Evolutionary conservation across 2,797 vertebrate genomes (phyloP), one percentile per base, ranked within the genome.

Genomic region (Rhinatrema bivittatum): DNA sequence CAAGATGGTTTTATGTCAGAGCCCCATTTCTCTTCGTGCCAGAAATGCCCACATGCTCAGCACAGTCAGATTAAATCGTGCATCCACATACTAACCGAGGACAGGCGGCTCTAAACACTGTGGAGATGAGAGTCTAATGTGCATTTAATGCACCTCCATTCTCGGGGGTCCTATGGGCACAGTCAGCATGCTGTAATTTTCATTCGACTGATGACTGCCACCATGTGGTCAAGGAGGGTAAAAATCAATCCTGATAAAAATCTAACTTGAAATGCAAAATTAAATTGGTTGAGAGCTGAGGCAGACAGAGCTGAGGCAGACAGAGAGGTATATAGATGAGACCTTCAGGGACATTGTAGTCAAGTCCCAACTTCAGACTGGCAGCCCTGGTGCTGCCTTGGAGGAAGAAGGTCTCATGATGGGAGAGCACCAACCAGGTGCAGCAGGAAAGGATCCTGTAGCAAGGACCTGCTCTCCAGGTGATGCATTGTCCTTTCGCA

Each of bases 201-300:
- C 42, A 8, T 54, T 38, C 66, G 71, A 70, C 50, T 47, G 32
- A 45, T 46, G 72, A 23, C 50, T 71, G 83, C 81, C 82, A 74
- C 60, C 81, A 23, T 71, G 78, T 58, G 82, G 82, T 29, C 44
- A 63, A 50, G 30, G 1, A 5, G 36, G 43, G 72, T 47, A 75
- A 29, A 31, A 36, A 47, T 25, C n/a, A 16, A 39, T 25, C 32
- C 12, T 8, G 29, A 14, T 22, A 21, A 22, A 18, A 8, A 32
- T 1, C 1, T 1, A 7, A 36, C 12, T 15, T 4, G 2, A 29
- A 29, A 4, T 1, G 5, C n/a, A 20, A 16, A 26, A 26, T 16
- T 21, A 21, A 12, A 15, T 41, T 28, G 56, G 15, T 7, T 31
- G 47, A 25, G 4, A 11, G 0, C n/a, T n/a, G n/a, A n/a, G n/a